These are phyloP conservation scores for Neuroterus valhalla DNA, from an alignment of 1,140 invertebrate species.

Conservation along the genomic window DNA sequence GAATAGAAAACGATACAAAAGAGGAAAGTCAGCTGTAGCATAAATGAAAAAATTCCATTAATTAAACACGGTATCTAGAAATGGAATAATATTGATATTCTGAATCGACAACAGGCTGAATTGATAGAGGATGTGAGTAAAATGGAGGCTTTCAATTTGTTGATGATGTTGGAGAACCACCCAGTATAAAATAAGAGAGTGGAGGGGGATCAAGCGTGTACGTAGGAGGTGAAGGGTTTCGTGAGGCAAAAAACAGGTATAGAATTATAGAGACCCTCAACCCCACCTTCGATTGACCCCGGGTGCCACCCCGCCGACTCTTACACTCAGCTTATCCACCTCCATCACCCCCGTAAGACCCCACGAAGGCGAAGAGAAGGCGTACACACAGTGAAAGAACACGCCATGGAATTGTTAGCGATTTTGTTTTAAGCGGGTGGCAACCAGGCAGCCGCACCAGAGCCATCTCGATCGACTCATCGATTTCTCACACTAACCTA, in stretches of 20 bases:
- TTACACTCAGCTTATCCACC: constrained; percentile 63
- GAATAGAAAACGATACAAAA: no score
- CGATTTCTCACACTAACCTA: constrained; percentile 72
- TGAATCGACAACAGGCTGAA: no score
- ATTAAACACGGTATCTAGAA: no score
- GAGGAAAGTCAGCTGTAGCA: no score
- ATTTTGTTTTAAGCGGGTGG: constrained; percentile 64
- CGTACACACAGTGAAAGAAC: constrained; percentile 37
- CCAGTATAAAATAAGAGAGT: constrained; percentile 34
- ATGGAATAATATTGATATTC: no score
- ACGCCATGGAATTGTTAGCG: constrained; percentile 64
- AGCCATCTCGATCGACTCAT: constrained; percentile 71
- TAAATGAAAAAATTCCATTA: no score
- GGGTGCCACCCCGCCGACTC: constrained; percentile 44
- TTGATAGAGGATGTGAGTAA: no score
- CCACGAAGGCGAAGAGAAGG: constrained; percentile 8
- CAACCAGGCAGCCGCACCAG: constrained; percentile 35
- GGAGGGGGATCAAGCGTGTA: constrained; percentile 28
- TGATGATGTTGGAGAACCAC: not conserved
- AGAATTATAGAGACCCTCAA: constrained; percentile 47
- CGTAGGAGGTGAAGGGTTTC: constrained; percentile 13
- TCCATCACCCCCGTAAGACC: constrained; percentile 57
- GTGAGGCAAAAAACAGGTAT: constrained; percentile 35
- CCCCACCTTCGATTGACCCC: constrained; percentile 32
- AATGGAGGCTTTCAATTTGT: not conserved